phyloP scores from a whole-genome alignment of 2,113 vertebrate species.

The Platysteira castanea region DNA sequence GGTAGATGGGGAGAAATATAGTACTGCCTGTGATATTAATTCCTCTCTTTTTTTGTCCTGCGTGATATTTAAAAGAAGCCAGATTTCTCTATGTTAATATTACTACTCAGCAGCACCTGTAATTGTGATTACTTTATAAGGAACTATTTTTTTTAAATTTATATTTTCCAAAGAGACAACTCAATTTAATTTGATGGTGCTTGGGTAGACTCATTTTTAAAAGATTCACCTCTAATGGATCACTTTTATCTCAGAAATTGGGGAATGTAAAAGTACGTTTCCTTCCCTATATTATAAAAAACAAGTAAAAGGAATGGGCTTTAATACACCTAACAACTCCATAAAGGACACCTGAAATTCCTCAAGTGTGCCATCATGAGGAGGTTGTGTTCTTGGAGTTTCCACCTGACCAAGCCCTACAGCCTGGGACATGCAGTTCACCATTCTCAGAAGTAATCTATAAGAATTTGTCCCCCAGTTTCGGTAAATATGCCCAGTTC shows the following conservation, averaged over 20 bases:
- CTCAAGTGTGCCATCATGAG: accelerated
- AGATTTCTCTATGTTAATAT: neutral
- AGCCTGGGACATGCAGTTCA: neutral
- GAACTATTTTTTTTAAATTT: neutral
- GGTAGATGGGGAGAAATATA: neutral
- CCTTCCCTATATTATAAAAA: neutral
- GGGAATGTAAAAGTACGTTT: neutral
- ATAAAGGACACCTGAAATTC: neutral
- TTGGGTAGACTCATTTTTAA: neutral
- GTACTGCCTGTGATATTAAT: neutral
- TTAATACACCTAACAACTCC: neutral
- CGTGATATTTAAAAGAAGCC: neutral
- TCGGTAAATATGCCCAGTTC: neutral
- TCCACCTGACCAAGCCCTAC: neutral
- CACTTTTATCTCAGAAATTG: neutral
- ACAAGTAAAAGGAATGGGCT: neutral
- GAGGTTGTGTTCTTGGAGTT: neutral
- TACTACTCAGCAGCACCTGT: neutral
- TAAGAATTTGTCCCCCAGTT: neutral
- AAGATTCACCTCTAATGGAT: neutral
- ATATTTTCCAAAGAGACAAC: neutral
- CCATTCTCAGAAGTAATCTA: neutral
- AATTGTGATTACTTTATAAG: neutral
- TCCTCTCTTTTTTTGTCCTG: neutral
- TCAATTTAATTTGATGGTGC: neutral